Conservation (phyloP, 2,888 invertebrate species). For the Drosophila helvetica region DNA sequence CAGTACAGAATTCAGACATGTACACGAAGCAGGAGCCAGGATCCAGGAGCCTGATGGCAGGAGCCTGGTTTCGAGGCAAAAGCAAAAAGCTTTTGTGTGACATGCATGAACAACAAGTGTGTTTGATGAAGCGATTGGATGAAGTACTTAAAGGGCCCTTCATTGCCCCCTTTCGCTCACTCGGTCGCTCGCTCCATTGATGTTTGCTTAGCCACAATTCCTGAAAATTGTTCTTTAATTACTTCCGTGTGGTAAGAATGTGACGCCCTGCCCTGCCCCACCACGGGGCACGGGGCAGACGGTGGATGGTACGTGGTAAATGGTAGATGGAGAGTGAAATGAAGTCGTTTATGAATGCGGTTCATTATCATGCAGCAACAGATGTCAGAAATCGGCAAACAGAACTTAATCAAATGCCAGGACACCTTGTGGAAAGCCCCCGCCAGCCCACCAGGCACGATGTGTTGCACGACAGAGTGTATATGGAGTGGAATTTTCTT, state of each 20-base stretch:
- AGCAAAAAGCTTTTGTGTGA: slow-evolving; percentile 29
- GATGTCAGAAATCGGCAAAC: slow-evolving; percentile 55
- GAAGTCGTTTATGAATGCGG: slow-evolving; percentile 52
- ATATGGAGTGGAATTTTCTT: not conserved
- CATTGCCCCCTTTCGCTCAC: slow-evolving; percentile 13
- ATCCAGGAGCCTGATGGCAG: not conserved
- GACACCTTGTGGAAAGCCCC: slow-evolving; percentile 1
- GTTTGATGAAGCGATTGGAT: slow-evolving; percentile 64
- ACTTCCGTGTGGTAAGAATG: slow-evolving; percentile 57
- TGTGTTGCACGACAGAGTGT: not conserved
- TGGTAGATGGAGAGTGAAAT: slow-evolving; percentile 18
- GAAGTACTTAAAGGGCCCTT: slow-evolving; percentile 35
- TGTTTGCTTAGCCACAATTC: slow-evolving; percentile 47
- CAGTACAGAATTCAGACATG: not conserved
- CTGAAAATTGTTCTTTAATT: slow-evolving; percentile 73
- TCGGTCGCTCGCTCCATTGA: not conserved
- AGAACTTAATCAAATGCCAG: slow-evolving; percentile 65
- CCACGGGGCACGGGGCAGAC: slow-evolving; percentile 1
- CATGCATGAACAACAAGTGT: slow-evolving; percentile 59
- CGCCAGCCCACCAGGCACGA: no score
- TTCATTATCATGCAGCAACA: slow-evolving; percentile 75
- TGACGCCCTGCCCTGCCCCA: slow-evolving; percentile 20
- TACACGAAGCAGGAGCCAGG: not conserved
- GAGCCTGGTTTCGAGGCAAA: slow-evolving; percentile 6
- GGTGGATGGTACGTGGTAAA: not conserved